Evolutionary conservation across 2,888 invertebrate species (phyloP).

Genomic region (Norana najaformis): DNA sequence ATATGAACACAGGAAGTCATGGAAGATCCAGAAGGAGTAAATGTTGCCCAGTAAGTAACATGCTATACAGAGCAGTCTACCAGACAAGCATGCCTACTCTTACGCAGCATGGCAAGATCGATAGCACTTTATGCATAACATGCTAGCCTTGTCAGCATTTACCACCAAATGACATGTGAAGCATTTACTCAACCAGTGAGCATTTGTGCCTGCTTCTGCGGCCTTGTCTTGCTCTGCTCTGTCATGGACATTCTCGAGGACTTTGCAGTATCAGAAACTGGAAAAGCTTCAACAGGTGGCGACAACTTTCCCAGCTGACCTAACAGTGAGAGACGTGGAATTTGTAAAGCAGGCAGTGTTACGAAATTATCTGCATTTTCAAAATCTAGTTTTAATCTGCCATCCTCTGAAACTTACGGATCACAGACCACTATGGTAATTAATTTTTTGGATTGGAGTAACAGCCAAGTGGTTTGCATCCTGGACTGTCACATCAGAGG

Average conservation of each 20-base stretch:
- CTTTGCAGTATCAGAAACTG: neutral
- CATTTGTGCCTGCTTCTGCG: neutral
- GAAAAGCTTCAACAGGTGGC: neutral
- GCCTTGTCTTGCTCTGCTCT: neutral
- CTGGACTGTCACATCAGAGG: too few species aligned
- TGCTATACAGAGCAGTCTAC: neutral
- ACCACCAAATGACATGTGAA: neutral
- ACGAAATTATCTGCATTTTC: neutral
- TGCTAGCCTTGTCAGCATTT: neutral
- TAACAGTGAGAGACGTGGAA: neutral
- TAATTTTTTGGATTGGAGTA: neutral
- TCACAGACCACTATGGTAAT: neutral
- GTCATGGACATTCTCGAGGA: neutral
- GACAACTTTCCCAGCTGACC: conserved; percentile 13
- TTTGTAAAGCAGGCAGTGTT: too few species aligned
- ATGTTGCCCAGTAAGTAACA: neutral
- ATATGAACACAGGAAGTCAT: neutral
- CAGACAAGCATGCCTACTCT: neutral
- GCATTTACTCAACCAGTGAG: neutral
- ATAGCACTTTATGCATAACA: neutral
- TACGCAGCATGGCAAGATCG: neutral
- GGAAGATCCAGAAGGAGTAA: neutral
- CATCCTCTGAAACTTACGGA: too few species aligned
- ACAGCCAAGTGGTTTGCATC: too few species aligned
- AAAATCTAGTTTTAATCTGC: neutral